Evolutionary conservation across 2,888 invertebrate species (phyloP), one percentile per base, ranked within the genome.

Genomic region (Masnerella sp.): DNA sequence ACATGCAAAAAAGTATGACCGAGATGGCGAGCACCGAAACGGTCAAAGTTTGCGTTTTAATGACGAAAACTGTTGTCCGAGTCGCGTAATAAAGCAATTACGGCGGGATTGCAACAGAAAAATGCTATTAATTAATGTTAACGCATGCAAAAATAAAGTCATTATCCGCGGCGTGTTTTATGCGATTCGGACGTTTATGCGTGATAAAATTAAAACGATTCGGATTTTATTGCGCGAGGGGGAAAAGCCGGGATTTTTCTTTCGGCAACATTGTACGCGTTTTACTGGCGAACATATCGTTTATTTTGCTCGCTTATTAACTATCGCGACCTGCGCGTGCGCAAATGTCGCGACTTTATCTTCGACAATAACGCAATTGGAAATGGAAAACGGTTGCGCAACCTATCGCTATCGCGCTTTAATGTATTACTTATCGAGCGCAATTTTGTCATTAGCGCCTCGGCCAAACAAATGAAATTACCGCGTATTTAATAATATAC

Each of bases 361-460:
- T 68, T 73, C 51, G 64, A 58, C 62, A 62, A 61, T 64, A 74
- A 74, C 58, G 64, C 68, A 74, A 64, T 74, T 74, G 52, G 56
- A 68, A 74, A 68, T 68, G 68, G 62, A 74, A 74, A 74, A 74
- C 51, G 62, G 68, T 74, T 68, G 73, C 59, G 73, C 68, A 74
- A 74, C 64, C 34, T 45, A 7, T 62, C 51, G 69, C 64, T 74
- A 74, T 74, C 74, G 64, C 38, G 30, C 18, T 52, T 74, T 62
- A 73, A 70, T 49, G 70, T 52, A 54, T 65, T 61, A 72, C 65
- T 65, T 72, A 72, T 72, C 71, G 64, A 45, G 45, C 30, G 62
- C 43, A 70, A 70, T 62, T 49, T 62, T 54, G 54, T 70, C 56
- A 56, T 70, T 62, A 70, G 32, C 62, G 56, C 36, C 42, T 56